phyloP scores from a whole-genome alignment of 2,888 invertebrate genomes.

The Leucophenga maculata region DNA sequence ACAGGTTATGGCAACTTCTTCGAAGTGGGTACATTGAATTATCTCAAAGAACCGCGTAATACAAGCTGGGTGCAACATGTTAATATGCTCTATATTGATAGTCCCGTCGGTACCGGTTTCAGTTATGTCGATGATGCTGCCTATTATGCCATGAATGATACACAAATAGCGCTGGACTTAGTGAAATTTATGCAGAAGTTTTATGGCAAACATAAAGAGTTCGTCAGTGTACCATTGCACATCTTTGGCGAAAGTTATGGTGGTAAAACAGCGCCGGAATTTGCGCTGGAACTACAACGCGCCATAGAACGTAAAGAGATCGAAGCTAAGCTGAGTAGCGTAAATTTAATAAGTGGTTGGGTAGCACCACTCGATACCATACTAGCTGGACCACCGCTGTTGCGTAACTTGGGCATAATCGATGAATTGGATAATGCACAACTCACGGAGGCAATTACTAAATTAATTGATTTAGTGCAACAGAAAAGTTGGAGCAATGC shows the following conservation, averaged over 20 bases:
- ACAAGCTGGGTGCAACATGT: slow-evolving; percentile 83
- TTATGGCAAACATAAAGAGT: slow-evolving; percentile 78
- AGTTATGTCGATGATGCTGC: slow-evolving; percentile 79
- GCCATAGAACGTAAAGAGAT: slow-evolving; percentile 77
- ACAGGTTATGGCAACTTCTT: slow-evolving; percentile 87
- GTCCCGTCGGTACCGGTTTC: slow-evolving; percentile 90
- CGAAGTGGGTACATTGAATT: slow-evolving; percentile 83
- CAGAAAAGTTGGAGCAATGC: too few relatives aligned
- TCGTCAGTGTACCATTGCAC: slow-evolving; percentile 82
- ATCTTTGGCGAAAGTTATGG: slow-evolving; percentile 94
- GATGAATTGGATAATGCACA: slow-evolving; percentile 72
- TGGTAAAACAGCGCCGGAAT: slow-evolving; percentile 91
- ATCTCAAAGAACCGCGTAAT: slow-evolving; percentile 77
- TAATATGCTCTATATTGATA: slow-evolving; percentile 89
- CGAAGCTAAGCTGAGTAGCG: slow-evolving; percentile 74
- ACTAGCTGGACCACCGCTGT: slow-evolving; percentile 85
- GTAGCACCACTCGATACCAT: slow-evolving; percentile 89
- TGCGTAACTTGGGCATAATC: slow-evolving; percentile 82
- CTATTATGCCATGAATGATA: slow-evolving; percentile 75
- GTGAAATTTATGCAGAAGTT: slow-evolving; percentile 80
- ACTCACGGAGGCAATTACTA: too few relatives aligned
- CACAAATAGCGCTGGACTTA: slow-evolving; percentile 82
- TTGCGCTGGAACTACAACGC: slow-evolving; percentile 76
- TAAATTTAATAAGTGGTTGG: slow-evolving; percentile 88
- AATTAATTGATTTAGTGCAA: too few relatives aligned